Base-by-base conservation (phyloP, 1,140 invertebrate genomes). In the Drosophila lowei region DNA sequence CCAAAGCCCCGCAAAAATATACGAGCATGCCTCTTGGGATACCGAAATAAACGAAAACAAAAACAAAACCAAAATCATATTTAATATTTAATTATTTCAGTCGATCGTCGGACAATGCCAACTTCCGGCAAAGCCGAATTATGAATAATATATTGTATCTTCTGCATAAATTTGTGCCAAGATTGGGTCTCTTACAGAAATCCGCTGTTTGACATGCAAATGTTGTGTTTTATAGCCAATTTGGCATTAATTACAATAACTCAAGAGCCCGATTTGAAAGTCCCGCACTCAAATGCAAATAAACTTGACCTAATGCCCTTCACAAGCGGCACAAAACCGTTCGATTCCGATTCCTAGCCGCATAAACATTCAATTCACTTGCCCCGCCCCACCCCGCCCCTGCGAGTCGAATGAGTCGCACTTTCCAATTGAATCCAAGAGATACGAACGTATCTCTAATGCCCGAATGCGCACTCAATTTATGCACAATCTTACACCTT, bases 201-300 rank as follows among this genome's bases (percentile, higher is more conserved):
- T 67, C 47, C 30, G 42, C 83, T 88, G 71, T 61, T 89, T 89
- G 85, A 81, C 74, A 89, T 89, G 85, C 80, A 89, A 89, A 89
- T 89, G 85, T 89, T 80, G 86, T 85, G 80, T 89, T 89, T 89
- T 89, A 89, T 85, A 54, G 77, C 80, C 86, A 89, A 89, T 89
- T 89, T 89, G 75, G 65, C 83, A 88, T 86, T 88, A 88, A 86
- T 86, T 86, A 86, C 78, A 88, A 86, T 83, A 79, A 61, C 64
- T 81, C 74, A 81, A 72, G 47, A 42, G 72, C 44, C 38, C 44
- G 18, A 48, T 77, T 75, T 67, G 74, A 88, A 86, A 88, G 77
- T 78, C 62, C 47, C 62, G 47, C 46, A 52, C 50, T 46, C 57
- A 64, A 23, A 77, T 81, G 65, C 55, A 75, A 84, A 79, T 83